A percentile compares a stretch with the other conserved stretches of the same genome.
These are phyloP conservation scores for Neodiprion fabricii DNA, from an alignment of 1,140 invertebrate species.

Conservation along the genomic window DNA sequence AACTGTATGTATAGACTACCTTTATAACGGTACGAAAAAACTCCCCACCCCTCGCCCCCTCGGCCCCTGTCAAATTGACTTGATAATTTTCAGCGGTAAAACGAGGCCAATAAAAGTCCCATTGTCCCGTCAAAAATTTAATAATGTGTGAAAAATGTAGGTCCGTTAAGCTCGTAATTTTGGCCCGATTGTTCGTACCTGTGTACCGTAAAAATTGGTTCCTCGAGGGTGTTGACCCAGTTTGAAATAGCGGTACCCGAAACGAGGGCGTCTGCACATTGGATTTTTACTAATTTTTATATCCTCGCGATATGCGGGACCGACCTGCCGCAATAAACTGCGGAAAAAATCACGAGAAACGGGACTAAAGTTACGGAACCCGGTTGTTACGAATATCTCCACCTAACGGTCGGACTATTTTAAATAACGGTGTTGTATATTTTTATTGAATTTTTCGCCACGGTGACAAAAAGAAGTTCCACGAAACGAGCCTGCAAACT, in stretches of 20 bases:
- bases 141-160: slow-evolving; percentile 7
- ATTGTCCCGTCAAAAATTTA: background rate
- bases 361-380: slow-evolving; percentile 30
- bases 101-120: background rate
- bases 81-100: background rate
- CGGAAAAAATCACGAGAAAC: slow-evolving; percentile 38
- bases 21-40: background rate
- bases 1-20: background rate
- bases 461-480: background rate
- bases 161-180: slow-evolving; percentile 6
- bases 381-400: slow-evolving; percentile 35
- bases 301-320: slow-evolving; percentile 41
- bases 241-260: slow-evolving; percentile 26
- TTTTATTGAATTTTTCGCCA: slow-evolving; percentile 47
- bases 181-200: background rate
- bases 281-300: slow-evolving; percentile 44
- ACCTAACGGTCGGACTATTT: slow-evolving; percentile 48
- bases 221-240: slow-evolving; percentile 31
- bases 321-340: background rate
- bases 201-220: background rate
- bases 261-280: background rate
- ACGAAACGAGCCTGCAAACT: background rate
- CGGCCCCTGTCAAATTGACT: background rate
- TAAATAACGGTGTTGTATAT: slow-evolving; percentile 54
- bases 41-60: background rate